Evolutionary conservation across 2,888 invertebrate species (phyloP).

Genomic region (Serrognathus titanus): DNA sequence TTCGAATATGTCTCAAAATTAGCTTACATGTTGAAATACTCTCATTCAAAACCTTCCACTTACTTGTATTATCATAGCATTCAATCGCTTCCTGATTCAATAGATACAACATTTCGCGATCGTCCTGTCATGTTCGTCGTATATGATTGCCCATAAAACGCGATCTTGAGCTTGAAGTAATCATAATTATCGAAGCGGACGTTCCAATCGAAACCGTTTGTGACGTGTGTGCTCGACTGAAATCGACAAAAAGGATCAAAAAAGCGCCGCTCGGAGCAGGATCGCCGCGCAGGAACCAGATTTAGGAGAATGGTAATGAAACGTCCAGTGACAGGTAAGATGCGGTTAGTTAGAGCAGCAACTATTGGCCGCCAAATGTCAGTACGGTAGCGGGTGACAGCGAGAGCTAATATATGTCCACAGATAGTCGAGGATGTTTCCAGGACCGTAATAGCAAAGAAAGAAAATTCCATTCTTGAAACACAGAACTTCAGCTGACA

Average conservation of each 20-base stretch:
- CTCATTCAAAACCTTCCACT: no score
- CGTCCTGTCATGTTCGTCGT: no score
- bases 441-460: slow-evolving; percentile 17
- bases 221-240: slow-evolving; percentile 1
- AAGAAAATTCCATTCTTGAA: background rate
- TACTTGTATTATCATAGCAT: no score
- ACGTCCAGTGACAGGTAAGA: slow-evolving; percentile 39
- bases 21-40: no score
- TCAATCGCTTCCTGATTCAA: no score
- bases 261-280: background rate
- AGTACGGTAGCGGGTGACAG: slow-evolving; percentile 47
- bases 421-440: slow-evolving; percentile 17
- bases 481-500: background rate
- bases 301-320: slow-evolving; percentile 21
- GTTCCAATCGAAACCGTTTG: background rate
- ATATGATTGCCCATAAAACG: no score
- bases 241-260: slow-evolving; percentile 3
- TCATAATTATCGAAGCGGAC: no score
- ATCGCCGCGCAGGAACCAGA: slow-evolving; percentile 12
- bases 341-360: slow-evolving; percentile 39
- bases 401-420: slow-evolving; percentile 29
- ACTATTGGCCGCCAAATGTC: slow-evolving; percentile 46
- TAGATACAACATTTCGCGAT: no score
- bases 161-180: no score
- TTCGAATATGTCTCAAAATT: no score